Evolutionary conservation across 1,140 invertebrate genomes (phyloP), one percentile per base, ranked within the genome.

Genomic region (Hirudo medicinalis): DNA sequence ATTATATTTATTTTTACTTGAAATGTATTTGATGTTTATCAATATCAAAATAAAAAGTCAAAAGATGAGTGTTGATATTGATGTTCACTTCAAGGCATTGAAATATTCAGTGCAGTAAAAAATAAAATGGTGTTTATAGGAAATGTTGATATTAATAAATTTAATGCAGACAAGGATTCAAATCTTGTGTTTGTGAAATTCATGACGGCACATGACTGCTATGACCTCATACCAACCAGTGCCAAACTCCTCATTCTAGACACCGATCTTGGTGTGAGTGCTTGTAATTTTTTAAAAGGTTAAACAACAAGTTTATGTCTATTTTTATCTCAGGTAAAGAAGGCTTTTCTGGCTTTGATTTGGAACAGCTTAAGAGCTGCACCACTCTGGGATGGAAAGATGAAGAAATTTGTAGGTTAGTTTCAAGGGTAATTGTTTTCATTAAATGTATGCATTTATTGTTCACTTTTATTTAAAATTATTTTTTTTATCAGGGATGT

Each of bases 161-260:
- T 63, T 76, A 76, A 91, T 91, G 69, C 89, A 95, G 92, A 92
- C 85, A 90, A 94, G 82, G 92, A 96, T 85, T 91, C 95, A 82
- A 91, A 90, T 77, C 90, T 94, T 83, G 76, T 96, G 77, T 95
- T 94, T 85, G 91, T 94, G 71, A 97, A 97, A 80, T 83, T 99
- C 86, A 99, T 99, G 88, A 93, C 94, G 82, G 95, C 94, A 81
- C 94, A 98, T 86, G 94, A 93, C 83, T 98, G 95, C 82, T 99
- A 99, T 84, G 96, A 99, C 86, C 86, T 99, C 77, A 98, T 99
- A 82, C 97, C 97, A 67, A 97, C 94, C 60, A 97, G 93, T 81
- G 93, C 94, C 71, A 99, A 99, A 85, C 85, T 99, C 78, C 95
- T 99, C 70, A 93, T 99, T 67, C 99, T 99, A 83, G 96, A 99